Conservation (phyloP, 2,888 invertebrate genomes). For the Synanthedon andrenaeformis region DNA sequence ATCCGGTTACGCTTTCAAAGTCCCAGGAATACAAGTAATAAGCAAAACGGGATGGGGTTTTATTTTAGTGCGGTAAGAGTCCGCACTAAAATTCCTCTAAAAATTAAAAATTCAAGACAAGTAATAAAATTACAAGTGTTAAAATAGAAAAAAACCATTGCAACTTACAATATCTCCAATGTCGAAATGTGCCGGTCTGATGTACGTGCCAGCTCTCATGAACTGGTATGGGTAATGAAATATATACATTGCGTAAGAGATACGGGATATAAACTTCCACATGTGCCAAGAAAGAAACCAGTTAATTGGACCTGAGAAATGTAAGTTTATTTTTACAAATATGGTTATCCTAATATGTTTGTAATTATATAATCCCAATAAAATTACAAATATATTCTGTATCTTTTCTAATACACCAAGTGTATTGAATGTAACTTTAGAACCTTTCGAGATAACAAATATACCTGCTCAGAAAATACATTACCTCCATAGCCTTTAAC, state of each 20-base stretch:
- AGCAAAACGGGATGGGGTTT: too few relatives aligned
- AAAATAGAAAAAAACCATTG: too few relatives aligned
- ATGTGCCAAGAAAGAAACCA: constrained; percentile 36
- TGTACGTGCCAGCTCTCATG: not conserved
- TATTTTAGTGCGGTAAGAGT: too few relatives aligned
- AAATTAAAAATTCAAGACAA: too few relatives aligned
- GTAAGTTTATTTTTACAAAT: constrained; percentile 7
- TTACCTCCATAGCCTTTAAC: constrained; percentile 47
- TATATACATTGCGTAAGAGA: constrained; percentile 53
- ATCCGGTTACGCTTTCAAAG: too few relatives aligned
- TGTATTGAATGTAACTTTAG: too few relatives aligned
- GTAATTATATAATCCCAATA: not conserved
- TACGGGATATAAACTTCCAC: constrained; percentile 35
- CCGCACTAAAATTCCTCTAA: too few relatives aligned
- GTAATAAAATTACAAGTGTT: too few relatives aligned
- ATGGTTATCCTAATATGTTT: not conserved
- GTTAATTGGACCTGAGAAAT: constrained; percentile 27
- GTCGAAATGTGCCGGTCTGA: not conserved
- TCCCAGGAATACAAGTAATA: too few relatives aligned
- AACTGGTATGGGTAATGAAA: constrained; percentile 26
- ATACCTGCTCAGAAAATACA: not conserved
- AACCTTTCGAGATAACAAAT: too few relatives aligned
- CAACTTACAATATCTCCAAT: not conserved
- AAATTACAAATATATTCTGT: not conserved
- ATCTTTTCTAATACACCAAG: too few relatives aligned